Evolutionary conservation across 1,140 invertebrate genomes (phyloP), one percentile per base, ranked within the genome.

Genomic region (Thrips palmi): DNA sequence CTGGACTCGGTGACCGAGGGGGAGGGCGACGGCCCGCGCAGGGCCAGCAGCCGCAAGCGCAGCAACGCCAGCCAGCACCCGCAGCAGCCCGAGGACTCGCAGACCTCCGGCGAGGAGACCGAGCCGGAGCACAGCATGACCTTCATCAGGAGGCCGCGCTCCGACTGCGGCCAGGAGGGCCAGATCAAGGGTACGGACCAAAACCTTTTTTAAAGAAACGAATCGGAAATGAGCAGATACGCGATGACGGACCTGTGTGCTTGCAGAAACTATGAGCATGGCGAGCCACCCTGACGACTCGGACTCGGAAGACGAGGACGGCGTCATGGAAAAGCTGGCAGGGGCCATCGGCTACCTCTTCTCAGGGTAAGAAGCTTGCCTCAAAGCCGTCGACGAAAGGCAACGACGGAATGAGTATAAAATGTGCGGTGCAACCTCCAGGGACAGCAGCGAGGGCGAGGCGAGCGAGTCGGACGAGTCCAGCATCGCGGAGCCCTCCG

Each of bases 281-380:
- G 46, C 54, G 10, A 53, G 52, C 22, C 65, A 76, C 46, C 63
- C 77, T 46, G 68, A 70, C 34, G 78, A 81, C 42, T 80, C 77
- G 0, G 81, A 85, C 54, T 81, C 78, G 0, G 81, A 86, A 45
- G 77, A 77, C 46, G 80, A 85, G 43, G 73, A 71, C 44, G 68
- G 65, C 4, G 52, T 65, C 3, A 64, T 71, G 52, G 75, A 78
- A 45, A 79, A 76, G 55, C 55, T 81, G 24, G 67, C 71, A 1
- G 69, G 65, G 32, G 74, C 74, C 24, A 74, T 81, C 42, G 70
- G 70, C 36, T 74, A 81, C 57, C 58, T 85, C 39, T 82, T 85
- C 55, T 77, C 73, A 23, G 63, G 59, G 63, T 64, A 55, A 49
- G 45, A 39, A n/a, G n/a, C 2, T 15, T 27, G 19, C 4, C 14